Evolutionary conservation across 2,797 vertebrate species (phyloP).

Genomic region (Chrysocyon brachyurus): DNA sequence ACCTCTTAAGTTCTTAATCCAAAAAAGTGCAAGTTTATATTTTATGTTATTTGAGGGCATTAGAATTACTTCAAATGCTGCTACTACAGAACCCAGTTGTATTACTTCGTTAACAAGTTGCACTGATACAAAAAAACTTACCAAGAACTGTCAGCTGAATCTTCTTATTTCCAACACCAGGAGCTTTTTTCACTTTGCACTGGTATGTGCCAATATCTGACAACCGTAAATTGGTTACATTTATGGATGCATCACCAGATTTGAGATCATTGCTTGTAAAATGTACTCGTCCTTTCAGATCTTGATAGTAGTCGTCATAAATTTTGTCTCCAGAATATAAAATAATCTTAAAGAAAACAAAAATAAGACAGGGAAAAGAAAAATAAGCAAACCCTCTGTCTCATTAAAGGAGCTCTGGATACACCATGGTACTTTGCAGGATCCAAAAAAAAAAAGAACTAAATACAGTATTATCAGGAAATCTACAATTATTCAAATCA

Average conservation of each 20-base stretch:
- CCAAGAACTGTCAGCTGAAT: constrained; percentile 94
- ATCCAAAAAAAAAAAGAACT: background rate
- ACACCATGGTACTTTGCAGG: background rate
- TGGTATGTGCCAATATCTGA: constrained; percentile 95
- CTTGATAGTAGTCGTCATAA: constrained; percentile 91
- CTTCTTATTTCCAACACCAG: constrained; percentile 94
- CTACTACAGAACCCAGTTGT: too few species aligned
- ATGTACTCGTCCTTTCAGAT: constrained; percentile 92
- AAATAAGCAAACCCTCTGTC: background rate
- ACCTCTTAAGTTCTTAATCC: background rate
- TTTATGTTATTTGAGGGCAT: background rate
- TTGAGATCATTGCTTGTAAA: constrained; percentile 93
- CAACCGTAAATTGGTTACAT: constrained; percentile 91
- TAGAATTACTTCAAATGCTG: background rate
- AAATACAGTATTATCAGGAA: background rate
- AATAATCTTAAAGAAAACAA: constrained; percentile 91
- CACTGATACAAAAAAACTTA: constrained; percentile 86
- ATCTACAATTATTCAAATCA: background rate
- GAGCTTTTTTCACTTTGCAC: constrained; percentile 98
- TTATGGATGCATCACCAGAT: constrained; percentile 95
- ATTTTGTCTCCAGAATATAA: constrained; percentile 93
- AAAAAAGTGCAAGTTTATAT: background rate
- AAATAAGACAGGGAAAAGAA: background rate
- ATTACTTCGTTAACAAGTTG: background rate
- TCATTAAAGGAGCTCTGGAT: background rate